Percentiles rank a stretch among this genome's conserved stretches.
phyloP scores from a whole-genome alignment of 2,797 vertebrate species.

The Gymnoscopelus braueri region DNA sequence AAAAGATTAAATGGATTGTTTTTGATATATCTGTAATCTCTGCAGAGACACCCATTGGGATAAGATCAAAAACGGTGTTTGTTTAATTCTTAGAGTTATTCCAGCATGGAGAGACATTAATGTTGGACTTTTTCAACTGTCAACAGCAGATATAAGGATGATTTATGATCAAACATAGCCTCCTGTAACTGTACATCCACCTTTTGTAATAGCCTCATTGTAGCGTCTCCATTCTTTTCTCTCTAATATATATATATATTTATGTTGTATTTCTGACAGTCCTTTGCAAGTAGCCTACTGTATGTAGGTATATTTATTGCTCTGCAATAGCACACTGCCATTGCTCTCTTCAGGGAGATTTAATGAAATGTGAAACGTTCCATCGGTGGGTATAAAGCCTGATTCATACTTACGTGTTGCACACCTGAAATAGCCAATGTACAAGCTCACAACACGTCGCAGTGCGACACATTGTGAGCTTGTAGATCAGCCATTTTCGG shows the following conservation, averaged over 20 bases:
- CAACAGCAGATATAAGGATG: conserved; percentile 4
- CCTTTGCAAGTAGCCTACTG: too few relatives aligned
- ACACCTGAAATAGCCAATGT: too few relatives aligned
- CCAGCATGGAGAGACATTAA: conserved; percentile 20
- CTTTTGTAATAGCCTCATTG: too few relatives aligned
- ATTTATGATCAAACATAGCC: neutral
- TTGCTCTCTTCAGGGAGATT: conserved; percentile 27
- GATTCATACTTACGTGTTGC: too few relatives aligned
- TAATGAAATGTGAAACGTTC: conserved; percentile 51
- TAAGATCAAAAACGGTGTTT: conserved; percentile 48
- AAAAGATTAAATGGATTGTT: conserved; percentile 58
- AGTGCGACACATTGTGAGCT: too few relatives aligned
- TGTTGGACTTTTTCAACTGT: conserved; percentile 29
- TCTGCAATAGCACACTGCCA: conserved; percentile 18
- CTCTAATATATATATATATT: too few relatives aligned
- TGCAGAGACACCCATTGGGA: conserved; percentile 48
- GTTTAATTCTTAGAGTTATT: conserved; percentile 43
- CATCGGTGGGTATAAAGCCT: conserved; percentile 36
- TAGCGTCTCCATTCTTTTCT: too few relatives aligned
- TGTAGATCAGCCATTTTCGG: too few relatives aligned
- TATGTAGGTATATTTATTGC: neutral
- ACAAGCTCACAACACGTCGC: too few relatives aligned
- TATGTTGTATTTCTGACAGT: too few relatives aligned
- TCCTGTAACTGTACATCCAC: conserved; percentile 10
- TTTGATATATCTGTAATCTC: conserved; percentile 45